A percentile compares a stretch with the other conserved stretches of the same genome.
These are phyloP conservation scores for Hyphantria cunea DNA, from an alignment of 1,140 invertebrate genomes.

Conservation along the genomic window DNA sequence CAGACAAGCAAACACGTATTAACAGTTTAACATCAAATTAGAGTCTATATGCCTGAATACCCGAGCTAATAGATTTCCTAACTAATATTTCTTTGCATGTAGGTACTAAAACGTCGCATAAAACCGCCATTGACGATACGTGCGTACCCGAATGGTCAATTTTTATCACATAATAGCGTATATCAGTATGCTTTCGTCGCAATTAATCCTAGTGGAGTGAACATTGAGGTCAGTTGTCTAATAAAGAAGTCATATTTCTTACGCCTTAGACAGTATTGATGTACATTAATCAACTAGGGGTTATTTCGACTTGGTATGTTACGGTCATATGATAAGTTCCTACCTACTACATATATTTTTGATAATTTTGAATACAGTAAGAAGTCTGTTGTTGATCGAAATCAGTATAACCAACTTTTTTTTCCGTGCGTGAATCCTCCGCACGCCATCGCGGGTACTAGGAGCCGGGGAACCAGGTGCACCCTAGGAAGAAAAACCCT, in stretches of 20 bases:
- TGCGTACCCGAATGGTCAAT: slow-evolving; percentile 6
- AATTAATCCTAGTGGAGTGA: slow-evolving; percentile 16
- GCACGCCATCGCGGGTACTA: no score
- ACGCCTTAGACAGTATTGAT: background rate
- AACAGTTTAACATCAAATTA: background rate
- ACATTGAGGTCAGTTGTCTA: slow-evolving; percentile 1
- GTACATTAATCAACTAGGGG: background rate
- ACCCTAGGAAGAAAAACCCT: no score
- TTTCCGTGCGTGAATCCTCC: no score
- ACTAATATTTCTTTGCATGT: background rate
- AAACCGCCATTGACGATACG: background rate
- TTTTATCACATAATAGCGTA: slow-evolving; percentile 14
- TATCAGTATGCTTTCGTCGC: slow-evolving; percentile 13
- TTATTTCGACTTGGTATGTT: background rate
- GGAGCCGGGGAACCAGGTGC: no score
- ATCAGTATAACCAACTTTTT: no score
- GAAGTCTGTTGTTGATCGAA: no score
- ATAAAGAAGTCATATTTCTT: background rate
- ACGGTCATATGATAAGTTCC: no score
- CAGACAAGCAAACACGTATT: no score
- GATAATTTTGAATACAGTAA: no score
- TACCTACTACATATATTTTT: no score
- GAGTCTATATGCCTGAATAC: background rate
- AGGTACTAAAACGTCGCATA: background rate
- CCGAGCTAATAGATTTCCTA: background rate